Evolutionary conservation across 2,113 vertebrate species (phyloP), one percentile per base, ranked within the genome.

Genomic region (Manacus vitellinus): DNA sequence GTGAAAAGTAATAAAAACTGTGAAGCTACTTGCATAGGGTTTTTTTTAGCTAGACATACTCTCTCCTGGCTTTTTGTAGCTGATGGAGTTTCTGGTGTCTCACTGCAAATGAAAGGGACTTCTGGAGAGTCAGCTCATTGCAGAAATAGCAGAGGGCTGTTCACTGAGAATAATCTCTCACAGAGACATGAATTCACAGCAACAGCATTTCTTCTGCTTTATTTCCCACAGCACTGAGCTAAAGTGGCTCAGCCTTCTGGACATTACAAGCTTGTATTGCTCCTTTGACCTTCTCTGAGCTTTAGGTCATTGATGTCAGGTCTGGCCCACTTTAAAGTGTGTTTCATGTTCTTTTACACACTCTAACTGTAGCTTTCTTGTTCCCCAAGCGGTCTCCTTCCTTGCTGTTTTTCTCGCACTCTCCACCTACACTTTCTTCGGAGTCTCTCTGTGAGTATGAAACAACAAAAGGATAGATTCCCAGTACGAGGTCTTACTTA

Each of bases 151-250:
- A 87, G 67, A 78, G 79, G 62, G 46, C 79, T 72, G 88, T 71
- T 96, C 68, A 49, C 76, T 78, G 80, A 62, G 72, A 68, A 25
- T 91, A 92, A 86, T 94, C 79, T 82, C 56, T 86, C 56, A 24
- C 1, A 54, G 78, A 92, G 81, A 65, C 75, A 65, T 6, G 28
- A 74, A 91, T 94, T 94, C 92, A 89, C 83, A 95, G 91, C 86
- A 86, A 46, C 76, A 89, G 88, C 86, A 49, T 92, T 96, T 94
- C 94, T 95, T 94, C 88, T 86, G 83, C 90, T 95, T 93, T 96
- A 90, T 93, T 96, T 94, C 76, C 90, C 65, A 27, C 65, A 72
- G 80, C 23, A 20, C 79, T 71, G 12, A 15, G 65, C 89, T 92
- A 23, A 94, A 96, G 94, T 59, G 72, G 72, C 85, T 84, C 88